Evolutionary conservation across 53 echinoderm and acorn worm genomes (phyloP).

Genomic region (Echinarachnius parma): DNA sequence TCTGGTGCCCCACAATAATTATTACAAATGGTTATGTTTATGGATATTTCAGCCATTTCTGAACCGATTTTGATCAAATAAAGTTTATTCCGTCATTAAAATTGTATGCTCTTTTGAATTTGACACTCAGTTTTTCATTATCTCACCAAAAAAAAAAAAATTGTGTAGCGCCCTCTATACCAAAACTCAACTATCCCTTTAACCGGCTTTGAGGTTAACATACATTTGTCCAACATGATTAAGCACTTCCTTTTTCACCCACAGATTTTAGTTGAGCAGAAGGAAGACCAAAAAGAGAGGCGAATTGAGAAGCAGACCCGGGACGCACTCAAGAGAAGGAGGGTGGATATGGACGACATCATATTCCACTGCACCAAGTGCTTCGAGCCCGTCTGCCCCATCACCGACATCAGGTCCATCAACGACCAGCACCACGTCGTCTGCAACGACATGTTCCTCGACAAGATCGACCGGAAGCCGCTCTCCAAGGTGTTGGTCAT

Average conservation of each 20-base stretch:
- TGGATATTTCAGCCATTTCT: too few relatives aligned
- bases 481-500: neutral
- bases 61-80: too few relatives aligned
- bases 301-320: neutral
- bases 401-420: conserved; percentile 60
- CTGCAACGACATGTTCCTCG: conserved; percentile 20
- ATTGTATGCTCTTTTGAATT: too few relatives aligned
- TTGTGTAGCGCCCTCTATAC: too few relatives aligned
- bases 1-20: too few relatives aligned
- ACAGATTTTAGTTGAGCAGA: conserved; percentile 18
- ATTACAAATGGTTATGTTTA: too few relatives aligned
- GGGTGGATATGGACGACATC: conserved; percentile 14
- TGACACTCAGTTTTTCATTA: too few relatives aligned
- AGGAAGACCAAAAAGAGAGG: conserved; percentile 20
- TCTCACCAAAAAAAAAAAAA: too few relatives aligned
- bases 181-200: too few relatives aligned
- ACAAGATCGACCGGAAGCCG: neutral
- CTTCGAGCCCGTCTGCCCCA: conserved; percentile 33
- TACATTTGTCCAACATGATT: too few relatives aligned
- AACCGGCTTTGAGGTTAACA: too few relatives aligned
- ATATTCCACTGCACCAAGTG: conserved; percentile 62
- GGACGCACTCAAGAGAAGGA: neutral
- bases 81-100: too few relatives aligned
- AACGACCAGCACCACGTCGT: conserved; percentile 63
- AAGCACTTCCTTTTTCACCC: neutral